A percentile compares a stretch with the other conserved stretches of the same genome.
Conservation (phyloP, 1,140 invertebrate genomes). For the Drosophila nannoptera region DNA sequence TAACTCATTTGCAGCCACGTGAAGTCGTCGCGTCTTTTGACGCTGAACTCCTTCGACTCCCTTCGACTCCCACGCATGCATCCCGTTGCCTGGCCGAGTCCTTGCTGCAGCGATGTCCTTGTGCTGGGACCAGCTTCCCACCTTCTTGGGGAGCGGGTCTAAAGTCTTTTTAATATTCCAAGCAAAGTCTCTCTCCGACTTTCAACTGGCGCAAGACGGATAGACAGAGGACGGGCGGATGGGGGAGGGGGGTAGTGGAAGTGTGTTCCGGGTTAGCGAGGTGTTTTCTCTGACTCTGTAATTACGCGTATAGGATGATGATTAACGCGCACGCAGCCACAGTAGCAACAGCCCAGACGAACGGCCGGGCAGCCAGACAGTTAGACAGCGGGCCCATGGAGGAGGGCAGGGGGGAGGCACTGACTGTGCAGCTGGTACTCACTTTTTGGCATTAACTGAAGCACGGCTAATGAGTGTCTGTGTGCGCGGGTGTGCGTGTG, state of each 20-base stretch:
- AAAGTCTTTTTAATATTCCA: slow-evolving; percentile 50
- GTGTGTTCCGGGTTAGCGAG: not conserved
- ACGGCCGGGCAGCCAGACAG: slow-evolving; percentile 14
- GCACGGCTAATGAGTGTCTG: slow-evolving; percentile 70
- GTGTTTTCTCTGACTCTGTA: slow-evolving; percentile 45
- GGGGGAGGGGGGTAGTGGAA: not conserved
- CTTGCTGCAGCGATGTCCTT: slow-evolving; percentile 22
- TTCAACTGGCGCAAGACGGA: slow-evolving; percentile 2
- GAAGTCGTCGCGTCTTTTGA: slow-evolving; percentile 5
- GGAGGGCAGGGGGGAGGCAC: not conserved
- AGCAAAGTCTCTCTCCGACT: slow-evolving; percentile 23
- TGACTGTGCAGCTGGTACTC: slow-evolving; percentile 27
- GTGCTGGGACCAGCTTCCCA: not conserved
- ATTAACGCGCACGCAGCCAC: slow-evolving; percentile 65
- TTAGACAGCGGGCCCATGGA: not conserved
- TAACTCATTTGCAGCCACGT: slow-evolving; percentile 10
- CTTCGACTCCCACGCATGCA: not conserved
- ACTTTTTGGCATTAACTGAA: slow-evolving; percentile 53
- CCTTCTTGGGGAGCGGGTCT: slow-evolving; percentile 4
- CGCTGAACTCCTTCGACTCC: slow-evolving; percentile 16
- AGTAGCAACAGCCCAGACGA: slow-evolving; percentile 22
- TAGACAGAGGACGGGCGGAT: not conserved
- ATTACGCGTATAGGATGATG: slow-evolving; percentile 77
- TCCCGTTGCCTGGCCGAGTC: not conserved
- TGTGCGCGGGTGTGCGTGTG: slow-evolving; percentile 23